Evolutionary conservation across 2,113 vertebrate species (phyloP).

Genomic region (Gymnogyps californianus): DNA sequence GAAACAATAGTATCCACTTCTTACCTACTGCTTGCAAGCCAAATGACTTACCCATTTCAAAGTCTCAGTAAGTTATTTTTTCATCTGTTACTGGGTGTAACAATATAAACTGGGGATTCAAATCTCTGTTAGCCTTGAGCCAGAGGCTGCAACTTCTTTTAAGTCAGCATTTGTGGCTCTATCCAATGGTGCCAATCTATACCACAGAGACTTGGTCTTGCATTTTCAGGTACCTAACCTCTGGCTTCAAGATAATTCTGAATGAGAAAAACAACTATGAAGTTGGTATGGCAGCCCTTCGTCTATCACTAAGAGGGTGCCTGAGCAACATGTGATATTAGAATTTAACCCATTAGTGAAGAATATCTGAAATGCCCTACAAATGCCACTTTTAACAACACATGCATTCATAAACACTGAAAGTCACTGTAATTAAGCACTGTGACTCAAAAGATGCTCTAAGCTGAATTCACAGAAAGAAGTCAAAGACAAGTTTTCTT

Average conservation of each 20-base stretch:
- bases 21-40: neutral
- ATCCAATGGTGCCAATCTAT: neutral
- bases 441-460: neutral
- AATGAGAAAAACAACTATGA: neutral
- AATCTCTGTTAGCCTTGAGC: neutral
- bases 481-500: neutral
- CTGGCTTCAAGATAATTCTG: neutral
- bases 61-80: neutral
- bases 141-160: neutral
- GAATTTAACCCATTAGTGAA: neutral
- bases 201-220: neutral
- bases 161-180: neutral
- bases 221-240: neutral
- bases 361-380: neutral
- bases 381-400: neutral
- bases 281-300: neutral
- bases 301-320: neutral
- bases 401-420: neutral
- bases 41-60: neutral
- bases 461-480: neutral
- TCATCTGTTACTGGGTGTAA: neutral
- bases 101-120: neutral
- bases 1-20: neutral
- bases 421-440: neutral
- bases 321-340: neutral